These are phyloP conservation scores for Chondrosia reniformis DNA, from an alignment of 37 sponge, comb jelly and placozoan genomes.

Conservation along the genomic window DNA sequence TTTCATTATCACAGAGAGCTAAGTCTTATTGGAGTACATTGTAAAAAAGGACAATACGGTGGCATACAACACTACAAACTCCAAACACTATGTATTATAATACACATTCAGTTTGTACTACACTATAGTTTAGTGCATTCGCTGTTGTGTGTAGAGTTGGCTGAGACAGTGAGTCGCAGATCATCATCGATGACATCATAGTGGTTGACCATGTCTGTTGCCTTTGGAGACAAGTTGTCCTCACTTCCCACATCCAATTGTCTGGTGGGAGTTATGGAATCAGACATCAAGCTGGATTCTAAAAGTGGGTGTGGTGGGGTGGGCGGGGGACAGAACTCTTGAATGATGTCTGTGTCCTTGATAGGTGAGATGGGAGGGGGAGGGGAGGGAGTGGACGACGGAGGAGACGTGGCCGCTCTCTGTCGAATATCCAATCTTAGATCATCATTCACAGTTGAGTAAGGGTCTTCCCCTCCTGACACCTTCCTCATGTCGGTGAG, in stretches of 20 bases:
- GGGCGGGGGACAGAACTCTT: neutral
- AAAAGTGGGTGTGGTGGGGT: neutral
- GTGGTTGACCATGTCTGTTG: neutral
- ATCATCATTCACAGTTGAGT: constrained; percentile 9
- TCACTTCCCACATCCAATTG: neutral
- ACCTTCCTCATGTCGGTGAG: neutral
- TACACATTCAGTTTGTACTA: no score
- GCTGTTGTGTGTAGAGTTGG: no score
- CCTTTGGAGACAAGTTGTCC: neutral
- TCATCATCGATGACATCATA: neutral
- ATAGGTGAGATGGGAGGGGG: constrained; percentile 21
- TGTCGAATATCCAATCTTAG: neutral
- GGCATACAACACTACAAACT: no score
- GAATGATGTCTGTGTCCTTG: neutral
- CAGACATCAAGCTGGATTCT: neutral
- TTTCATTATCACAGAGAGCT: no score
- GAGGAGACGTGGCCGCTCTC: neutral
- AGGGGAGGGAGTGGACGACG: constrained; percentile 5
- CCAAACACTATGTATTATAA: no score
- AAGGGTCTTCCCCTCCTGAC: neutral
- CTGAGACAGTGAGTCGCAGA: neutral
- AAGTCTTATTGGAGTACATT: no score
- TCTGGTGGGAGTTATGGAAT: no score
- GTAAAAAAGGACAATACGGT: no score
- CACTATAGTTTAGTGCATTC: no score